Evolutionary conservation across 2,888 invertebrate genomes (phyloP).

Genomic region (Drosophila peninsularis): DNA sequence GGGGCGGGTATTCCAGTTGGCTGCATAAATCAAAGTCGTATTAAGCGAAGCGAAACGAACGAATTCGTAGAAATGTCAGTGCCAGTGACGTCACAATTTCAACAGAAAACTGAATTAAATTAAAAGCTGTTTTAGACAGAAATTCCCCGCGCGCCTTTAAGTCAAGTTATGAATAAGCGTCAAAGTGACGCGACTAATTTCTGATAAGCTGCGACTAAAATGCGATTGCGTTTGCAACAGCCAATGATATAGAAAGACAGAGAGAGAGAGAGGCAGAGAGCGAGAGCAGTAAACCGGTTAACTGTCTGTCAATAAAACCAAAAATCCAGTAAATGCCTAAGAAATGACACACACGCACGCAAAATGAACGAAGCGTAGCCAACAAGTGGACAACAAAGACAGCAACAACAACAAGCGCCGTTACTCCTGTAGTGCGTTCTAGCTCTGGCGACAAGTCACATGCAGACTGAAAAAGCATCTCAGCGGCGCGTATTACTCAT

Average conservation of each 20-base stretch:
- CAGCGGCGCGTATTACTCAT: conserved; percentile 59
- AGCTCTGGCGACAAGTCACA: conserved; percentile 37
- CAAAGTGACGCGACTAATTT: conserved; percentile 45
- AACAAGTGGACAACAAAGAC: conserved; percentile 59
- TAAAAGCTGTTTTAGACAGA: conserved; percentile 27
- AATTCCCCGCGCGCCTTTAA: conserved; percentile 11
- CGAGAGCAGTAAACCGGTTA: conserved; percentile 56
- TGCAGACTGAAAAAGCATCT: conserved; percentile 44
- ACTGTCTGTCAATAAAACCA: conserved; percentile 61
- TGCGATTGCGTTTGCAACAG: conserved; percentile 31
- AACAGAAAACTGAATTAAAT: conserved; percentile 29
- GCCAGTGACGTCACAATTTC: conserved; percentile 51
- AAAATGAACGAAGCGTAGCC: conserved; percentile 36
- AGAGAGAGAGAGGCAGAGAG: conserved; percentile 1
- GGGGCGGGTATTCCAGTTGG: not conserved
- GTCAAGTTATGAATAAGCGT: conserved; percentile 51
- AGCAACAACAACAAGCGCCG: conserved; percentile 29
- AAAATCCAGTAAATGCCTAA: conserved; percentile 67
- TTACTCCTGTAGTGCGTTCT: conserved; percentile 44
- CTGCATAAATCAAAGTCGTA: conserved; percentile 54
- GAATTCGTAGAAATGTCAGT: conserved; percentile 43
- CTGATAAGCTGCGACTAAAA: conserved; percentile 51
- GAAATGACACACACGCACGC: conserved; percentile 63
- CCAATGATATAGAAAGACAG: not conserved
- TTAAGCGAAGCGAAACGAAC: conserved; percentile 47